Evolutionary conservation across 2,888 invertebrate species (phyloP), one percentile per base, ranked within the genome.

Genomic region (Acleris emargana): DNA sequence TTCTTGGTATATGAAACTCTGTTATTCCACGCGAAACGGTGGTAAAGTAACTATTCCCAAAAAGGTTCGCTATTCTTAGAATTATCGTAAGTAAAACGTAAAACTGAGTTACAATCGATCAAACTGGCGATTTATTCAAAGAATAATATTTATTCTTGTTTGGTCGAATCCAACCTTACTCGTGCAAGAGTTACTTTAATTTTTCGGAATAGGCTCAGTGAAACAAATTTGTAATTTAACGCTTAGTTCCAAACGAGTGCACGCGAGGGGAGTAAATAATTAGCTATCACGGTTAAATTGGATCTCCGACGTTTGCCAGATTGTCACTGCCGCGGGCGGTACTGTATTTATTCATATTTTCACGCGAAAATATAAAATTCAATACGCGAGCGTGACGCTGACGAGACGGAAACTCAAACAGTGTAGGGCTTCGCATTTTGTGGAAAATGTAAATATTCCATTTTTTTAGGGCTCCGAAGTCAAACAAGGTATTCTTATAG

Each of bases 201-300:
- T 32, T 32, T 2, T 9, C 32, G 9, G 9, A 45, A 45, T 45
- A 45, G 2, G 6, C 45, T 3, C n/a, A 45, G 45, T 45, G 45
- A n/a, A 45, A n/a, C 43, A 1, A 17, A 17, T 25, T 22, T 13
- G 25, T 57, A 57, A 32, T 58, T 49, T 20, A 58, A 58, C 57
- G 51, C 53, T 20, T 72, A 77, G 72, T 74, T 76, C 76, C 72
- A 73, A 72, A 71, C 74, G 77, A 79, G 72, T 79, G 76, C 80
- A 72, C 72, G 73, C 69, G 78, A 80, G 80, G 86, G 84, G 83
- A 80, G 83, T 86, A 87, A 87, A 91, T 66, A 89, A 91, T 90
- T 91, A 90, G 90, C 90, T 87, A 90, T 90, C 84, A 88, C 76
- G 77, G 68, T 71, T 68, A 88, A 89, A 91, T 89, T 89, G 84